phyloP scores from a whole-genome alignment of 35 echinoderm and acorn worm genomes.

The Anneissia japonica region DNA sequence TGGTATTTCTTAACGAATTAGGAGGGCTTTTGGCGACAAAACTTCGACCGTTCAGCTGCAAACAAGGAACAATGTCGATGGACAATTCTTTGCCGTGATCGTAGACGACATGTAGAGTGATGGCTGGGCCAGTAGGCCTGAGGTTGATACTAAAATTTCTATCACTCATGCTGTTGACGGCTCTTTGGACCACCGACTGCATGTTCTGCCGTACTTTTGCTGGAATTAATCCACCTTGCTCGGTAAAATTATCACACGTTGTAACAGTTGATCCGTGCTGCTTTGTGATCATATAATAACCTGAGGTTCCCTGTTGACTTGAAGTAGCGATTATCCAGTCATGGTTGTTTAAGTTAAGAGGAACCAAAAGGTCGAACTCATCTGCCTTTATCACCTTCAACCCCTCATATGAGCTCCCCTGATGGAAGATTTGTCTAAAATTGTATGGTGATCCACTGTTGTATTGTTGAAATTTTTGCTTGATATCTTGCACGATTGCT shows the following conservation, averaged over 20 bases:
- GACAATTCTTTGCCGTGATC: neutral
- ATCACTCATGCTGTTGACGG: neutral
- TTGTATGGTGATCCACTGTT: neutral
- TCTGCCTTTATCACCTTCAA: neutral
- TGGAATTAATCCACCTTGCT: neutral
- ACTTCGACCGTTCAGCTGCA: no score
- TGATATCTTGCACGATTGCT: neutral
- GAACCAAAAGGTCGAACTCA: neutral
- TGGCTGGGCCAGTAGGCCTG: neutral
- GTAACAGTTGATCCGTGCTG: neutral
- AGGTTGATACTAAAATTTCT: neutral
- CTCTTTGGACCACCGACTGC: neutral
- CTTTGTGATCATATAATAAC: neutral
- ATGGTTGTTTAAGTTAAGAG: neutral
- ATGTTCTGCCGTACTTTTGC: neutral
- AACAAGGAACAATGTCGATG: no score
- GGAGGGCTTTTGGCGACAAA: no score
- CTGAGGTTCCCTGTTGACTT: neutral
- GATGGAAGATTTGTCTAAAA: neutral
- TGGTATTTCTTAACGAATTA: no score
- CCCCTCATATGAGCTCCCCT: neutral
- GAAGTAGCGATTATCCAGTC: neutral
- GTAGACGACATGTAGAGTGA: neutral
- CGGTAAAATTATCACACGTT: neutral
- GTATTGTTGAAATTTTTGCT: neutral